Evolutionary conservation across 2,113 vertebrate species (phyloP), one percentile per base, ranked within the genome.

Genomic region (Corythoichthys haematopterus): DNA sequence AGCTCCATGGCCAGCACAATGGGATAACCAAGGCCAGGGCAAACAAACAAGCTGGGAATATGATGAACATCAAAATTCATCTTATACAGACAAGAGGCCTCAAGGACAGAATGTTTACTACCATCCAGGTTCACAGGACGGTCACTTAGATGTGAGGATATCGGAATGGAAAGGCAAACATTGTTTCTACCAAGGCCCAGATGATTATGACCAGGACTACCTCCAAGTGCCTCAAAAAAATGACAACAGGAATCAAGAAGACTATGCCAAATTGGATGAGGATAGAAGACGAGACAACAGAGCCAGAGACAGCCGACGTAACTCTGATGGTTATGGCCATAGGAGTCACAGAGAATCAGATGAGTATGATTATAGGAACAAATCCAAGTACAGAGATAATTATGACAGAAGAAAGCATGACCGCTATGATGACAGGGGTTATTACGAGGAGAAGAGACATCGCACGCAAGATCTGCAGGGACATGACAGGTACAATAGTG

Each of bases 181-280:
- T 64, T 91, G 88, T 77, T 92, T 91, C 69, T 92, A 90, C 68
- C 88, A 90, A 65, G 88, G 86, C 3, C 85, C 75, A 10, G 88
- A 88, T 66, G 84, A 88, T 70, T 47, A 81, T 62, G 77, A 70
- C 69, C 78, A 83, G 53, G 78, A 80, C 6, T 71, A 68, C 67
- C 75, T 38, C 63, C 80, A 77, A 74, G 67, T 72, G 55, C 74
- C 73, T 20, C 75, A 70, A 68, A 76, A 81, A 70, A 79, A 60
- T 58, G 82, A 80, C 53, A 68, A 57, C 38, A 66, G 74, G 76
- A 75, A 65, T 76, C 78, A 77, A 38, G 88, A 88, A 14, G 37
- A 43, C 65, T 78, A 87, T 51, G 59, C 46, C 46, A 64, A 60
- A 68, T n/a, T 65, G 13, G 82, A 87, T 9, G 71, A 78, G 8